Evolutionary conservation across 2,113 vertebrate species (phyloP).

Genomic region (Danionella cerebrum): DNA sequence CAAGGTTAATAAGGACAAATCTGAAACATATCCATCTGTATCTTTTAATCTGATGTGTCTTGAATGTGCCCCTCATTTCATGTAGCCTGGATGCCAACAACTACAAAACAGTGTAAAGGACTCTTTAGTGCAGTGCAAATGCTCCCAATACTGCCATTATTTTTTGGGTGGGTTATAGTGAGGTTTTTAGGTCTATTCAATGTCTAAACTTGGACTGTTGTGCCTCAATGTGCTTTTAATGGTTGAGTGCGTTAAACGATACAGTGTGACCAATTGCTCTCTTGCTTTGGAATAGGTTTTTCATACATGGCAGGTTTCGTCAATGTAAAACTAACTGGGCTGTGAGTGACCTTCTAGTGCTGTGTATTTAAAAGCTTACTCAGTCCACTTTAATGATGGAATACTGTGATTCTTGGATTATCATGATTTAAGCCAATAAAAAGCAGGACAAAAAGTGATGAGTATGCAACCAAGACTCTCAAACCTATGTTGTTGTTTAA

Average conservation of each 20-base stretch:
- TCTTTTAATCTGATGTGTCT: constrained; percentile 71
- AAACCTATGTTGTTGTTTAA: too few relatives aligned
- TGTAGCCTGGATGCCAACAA: constrained; percentile 40
- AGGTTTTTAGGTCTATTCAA: constrained; percentile 35
- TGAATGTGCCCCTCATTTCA: constrained; percentile 53
- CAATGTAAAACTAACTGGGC: too few relatives aligned
- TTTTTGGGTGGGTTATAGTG: constrained; percentile 41
- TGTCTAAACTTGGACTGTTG: constrained; percentile 42
- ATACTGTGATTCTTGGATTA: background rate
- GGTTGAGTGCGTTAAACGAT: background rate
- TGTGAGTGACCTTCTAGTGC: too few relatives aligned
- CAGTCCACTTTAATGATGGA: too few relatives aligned
- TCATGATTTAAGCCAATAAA: too few relatives aligned
- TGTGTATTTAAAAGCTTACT: background rate
- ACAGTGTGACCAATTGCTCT: background rate
- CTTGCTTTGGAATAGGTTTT: background rate
- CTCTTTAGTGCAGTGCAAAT: constrained; percentile 33
- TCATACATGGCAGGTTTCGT: too few relatives aligned
- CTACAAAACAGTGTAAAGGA: constrained; percentile 23
- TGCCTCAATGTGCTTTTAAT: constrained; percentile 40
- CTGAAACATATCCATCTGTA: constrained; percentile 58
- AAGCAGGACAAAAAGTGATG: too few relatives aligned
- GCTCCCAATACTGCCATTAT: constrained; percentile 48
- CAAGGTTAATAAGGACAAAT: constrained; percentile 93
- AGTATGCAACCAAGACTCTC: too few relatives aligned